A percentile compares a stretch with the other conserved stretches of the same genome.
Conservation (phyloP, 2,888 invertebrate genomes). For the Eupithecia subumbrata region DNA sequence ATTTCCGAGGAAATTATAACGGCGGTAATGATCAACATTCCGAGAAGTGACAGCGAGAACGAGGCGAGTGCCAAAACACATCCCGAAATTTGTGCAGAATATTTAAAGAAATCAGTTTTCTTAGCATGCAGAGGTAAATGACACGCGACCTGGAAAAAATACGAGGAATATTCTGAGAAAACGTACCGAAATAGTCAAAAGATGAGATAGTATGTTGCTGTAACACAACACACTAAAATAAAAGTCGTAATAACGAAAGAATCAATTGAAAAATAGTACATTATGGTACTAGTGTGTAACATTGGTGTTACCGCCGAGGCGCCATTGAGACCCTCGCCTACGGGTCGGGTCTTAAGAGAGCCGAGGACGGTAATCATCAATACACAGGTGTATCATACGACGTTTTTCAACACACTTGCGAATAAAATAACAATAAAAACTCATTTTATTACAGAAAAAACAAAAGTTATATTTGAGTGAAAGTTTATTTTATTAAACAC, state of each 20-base stretch:
- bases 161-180: not conserved
- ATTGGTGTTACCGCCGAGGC: no score
- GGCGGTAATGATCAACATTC: constrained; percentile 46
- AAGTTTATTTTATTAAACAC: no score
- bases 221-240: not conserved
- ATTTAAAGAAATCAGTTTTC: constrained; percentile 56
- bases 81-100: constrained; percentile 46
- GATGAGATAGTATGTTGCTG: not conserved
- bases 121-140: constrained; percentile 63
- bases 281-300: no score
- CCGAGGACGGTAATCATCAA: no score
- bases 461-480: no score
- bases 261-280: no score
- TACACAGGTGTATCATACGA: no score
- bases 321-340: no score
- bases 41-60: constrained; percentile 44
- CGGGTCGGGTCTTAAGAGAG: no score
- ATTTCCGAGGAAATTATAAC: constrained; percentile 36
- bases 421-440: no score
- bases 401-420: no score
- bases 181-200: not conserved
- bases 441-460: no score
- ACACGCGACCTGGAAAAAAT: constrained; percentile 44
- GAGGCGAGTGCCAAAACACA: constrained; percentile 57
- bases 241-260: not conserved